Evolutionary conservation across 2,797 vertebrate genomes (phyloP), one percentile per base, ranked within the genome.

Genomic region (Erethizon dorsatum): DNA sequence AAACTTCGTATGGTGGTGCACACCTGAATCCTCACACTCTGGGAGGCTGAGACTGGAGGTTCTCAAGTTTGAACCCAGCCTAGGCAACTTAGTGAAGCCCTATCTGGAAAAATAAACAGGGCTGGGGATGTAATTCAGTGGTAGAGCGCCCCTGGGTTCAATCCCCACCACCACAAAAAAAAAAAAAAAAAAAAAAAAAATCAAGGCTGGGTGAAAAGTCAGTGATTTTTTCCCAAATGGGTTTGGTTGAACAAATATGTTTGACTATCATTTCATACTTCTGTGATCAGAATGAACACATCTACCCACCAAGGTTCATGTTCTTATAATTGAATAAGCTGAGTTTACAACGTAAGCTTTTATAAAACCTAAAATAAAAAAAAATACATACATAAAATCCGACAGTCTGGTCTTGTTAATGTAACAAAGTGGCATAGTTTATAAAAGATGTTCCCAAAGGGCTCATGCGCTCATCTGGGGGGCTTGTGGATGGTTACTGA

Each of bases 241-340:
- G 11, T 90, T 95, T 79, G 31, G 26, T 84, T 41, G 50, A 83
- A 85, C 41, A 90, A 57, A 37, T 80, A 82, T 83, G 31, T 50
- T 78, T 45, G 45, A 91, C 28, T 88, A 24, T 41, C 28, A 73
- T 11, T 52, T 87, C 67, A 88, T 61, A 15, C 22, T 69, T 86
- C 47, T 84, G 17, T 45, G n/a, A 75, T 61, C 24, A 91, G 79
- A 82, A 82, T 83, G 75, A 94, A 91, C 15, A 67, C 59, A 96
- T 28, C 56, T 63, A 37, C 18, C 37, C 41, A 96, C 47, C 41
- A 94, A 90, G 7, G 31, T 17, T 90, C 57, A 65, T 13, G 87
- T 6, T 79, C 47, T 86, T 79, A 83, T 13, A 75, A 41, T 63
- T 56, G 67, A 63, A 77, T 52, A n/a, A 61, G n/a, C 41, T 63